Percentiles rank a stretch among this genome's conserved stretches.
These are phyloP conservation scores for Mormoops blainvillei DNA, from an alignment of 2,113 vertebrate species.

Conservation along the genomic window DNA sequence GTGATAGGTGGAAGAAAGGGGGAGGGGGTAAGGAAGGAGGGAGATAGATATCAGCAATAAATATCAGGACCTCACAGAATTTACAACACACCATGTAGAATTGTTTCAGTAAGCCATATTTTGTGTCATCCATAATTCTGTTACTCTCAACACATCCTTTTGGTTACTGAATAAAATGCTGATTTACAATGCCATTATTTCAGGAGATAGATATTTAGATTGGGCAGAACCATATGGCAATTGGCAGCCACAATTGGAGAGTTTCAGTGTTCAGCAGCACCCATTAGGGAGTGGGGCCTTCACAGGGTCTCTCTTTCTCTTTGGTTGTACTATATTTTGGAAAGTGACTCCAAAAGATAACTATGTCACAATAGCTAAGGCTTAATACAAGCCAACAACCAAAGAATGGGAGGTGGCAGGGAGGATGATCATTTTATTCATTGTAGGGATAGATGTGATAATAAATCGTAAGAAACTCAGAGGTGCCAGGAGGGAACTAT, in stretches of 20 bases:
- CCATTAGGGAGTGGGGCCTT: background rate
- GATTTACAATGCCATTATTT: background rate
- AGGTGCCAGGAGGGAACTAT: conserved; percentile 30
- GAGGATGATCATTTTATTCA: background rate
- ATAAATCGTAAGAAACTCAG: conserved; percentile 47
- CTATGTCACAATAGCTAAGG: background rate
- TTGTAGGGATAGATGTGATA: conserved; percentile 31
- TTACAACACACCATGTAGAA: background rate
- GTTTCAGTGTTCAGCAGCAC: background rate
- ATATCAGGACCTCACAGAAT: background rate
- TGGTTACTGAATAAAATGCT: conserved; percentile 7
- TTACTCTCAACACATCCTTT: conserved; percentile 13
- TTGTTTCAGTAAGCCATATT: background rate
- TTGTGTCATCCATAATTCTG: background rate
- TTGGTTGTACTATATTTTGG: background rate
- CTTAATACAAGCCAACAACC: background rate
- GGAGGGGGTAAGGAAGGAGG: no score
- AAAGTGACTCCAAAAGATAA: background rate
- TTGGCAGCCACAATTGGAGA: background rate
- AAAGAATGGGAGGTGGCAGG: background rate
- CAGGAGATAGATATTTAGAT: background rate
- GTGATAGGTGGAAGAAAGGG: background rate
- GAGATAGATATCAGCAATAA: background rate
- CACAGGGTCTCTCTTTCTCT: background rate
- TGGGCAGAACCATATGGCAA: background rate